Conservation (phyloP, 2,888 invertebrate species). For the Clanis bilineata region DNA sequence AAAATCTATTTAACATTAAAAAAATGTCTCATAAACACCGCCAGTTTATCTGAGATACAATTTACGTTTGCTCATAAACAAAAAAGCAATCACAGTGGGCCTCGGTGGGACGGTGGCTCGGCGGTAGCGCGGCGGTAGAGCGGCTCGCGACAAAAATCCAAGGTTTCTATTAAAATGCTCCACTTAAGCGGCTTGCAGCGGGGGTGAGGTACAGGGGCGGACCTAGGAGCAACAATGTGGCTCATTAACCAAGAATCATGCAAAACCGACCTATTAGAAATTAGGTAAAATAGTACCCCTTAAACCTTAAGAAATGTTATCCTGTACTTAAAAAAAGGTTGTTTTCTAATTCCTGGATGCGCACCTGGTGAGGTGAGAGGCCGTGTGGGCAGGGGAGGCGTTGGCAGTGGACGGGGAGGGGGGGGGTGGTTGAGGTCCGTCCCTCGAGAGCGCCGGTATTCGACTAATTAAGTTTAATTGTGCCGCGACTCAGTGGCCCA, state of each 20-base stretch:
- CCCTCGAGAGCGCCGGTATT: conserved; percentile 13
- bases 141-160: conserved; percentile 11
- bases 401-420: no score
- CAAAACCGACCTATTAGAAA: no score
- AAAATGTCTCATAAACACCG: neutral
- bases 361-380: neutral
- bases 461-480: conserved; percentile 16
- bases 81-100: conserved; percentile 6
- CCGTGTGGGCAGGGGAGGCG: neutral
- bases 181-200: conserved; percentile 12
- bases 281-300: neutral
- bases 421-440: neutral
- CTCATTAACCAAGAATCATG: no score
- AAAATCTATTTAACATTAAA: neutral
- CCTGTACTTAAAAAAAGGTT: neutral
- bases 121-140: neutral
- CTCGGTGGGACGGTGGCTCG: neutral
- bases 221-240: neutral
- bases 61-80: conserved; percentile 14
- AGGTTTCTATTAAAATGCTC: conserved; percentile 12
- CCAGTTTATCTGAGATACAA: conserved; percentile 8
- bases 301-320: neutral
- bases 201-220: neutral
- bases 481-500: conserved; percentile 17
- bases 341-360: neutral